These are phyloP conservation scores for Lasioglossum calceatum DNA, from an alignment of 2,888 invertebrate genomes.

Conservation along the genomic window DNA sequence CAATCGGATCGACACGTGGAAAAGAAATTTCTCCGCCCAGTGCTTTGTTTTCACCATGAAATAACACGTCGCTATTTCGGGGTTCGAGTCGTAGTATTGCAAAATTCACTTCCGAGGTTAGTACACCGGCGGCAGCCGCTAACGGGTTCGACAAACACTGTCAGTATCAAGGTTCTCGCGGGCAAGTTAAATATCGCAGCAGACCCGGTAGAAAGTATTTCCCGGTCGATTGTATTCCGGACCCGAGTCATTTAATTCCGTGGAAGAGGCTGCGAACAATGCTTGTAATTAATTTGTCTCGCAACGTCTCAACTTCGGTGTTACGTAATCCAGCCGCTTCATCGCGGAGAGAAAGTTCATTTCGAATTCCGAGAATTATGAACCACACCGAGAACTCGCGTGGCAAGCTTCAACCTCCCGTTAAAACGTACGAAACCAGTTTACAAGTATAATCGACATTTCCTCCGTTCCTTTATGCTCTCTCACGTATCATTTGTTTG, in stretches of 20 bases:
- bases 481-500: not conserved
- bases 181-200: not conserved
- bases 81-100: not conserved
- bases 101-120: conserved; percentile 27
- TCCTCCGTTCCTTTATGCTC: not conserved
- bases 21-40: not conserved
- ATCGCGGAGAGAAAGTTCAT: conserved; percentile 47
- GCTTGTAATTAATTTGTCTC: conserved; percentile 21
- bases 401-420: conserved; percentile 15
- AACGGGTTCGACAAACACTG: conserved; percentile 37
- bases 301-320: not conserved
- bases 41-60: not conserved
- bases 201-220: conserved; percentile 41
- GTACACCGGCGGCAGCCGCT: not conserved
- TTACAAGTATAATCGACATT: conserved; percentile 2
- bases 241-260: not conserved
- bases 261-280: not conserved
- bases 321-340: conserved; percentile 33
- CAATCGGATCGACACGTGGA: not conserved
- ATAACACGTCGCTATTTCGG: not conserved
- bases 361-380: conserved; percentile 36
- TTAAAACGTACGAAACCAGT: not conserved
- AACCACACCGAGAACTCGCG: conserved; percentile 30
- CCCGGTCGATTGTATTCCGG: not conserved
- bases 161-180: not conserved